Percentiles rank a stretch among this genome's conserved stretches.
phyloP scores from a whole-genome alignment of 2,888 invertebrate genomes.

The Heterodera filipjevi region DNA sequence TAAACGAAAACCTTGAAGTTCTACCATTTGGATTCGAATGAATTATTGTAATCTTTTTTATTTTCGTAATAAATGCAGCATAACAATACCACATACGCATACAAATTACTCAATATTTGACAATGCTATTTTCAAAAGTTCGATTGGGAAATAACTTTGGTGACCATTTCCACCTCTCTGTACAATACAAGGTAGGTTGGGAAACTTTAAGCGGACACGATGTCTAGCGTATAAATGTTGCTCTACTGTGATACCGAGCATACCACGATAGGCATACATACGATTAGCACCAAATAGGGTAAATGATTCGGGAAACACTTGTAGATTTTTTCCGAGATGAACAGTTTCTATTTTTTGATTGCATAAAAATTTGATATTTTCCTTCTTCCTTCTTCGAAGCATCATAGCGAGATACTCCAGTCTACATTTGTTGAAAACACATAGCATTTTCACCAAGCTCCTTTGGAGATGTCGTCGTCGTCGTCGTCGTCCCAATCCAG shows the following conservation, averaged over 20 bases:
- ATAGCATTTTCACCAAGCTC: neutral
- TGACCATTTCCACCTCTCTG: neutral
- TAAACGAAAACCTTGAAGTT: neutral
- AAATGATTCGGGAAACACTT: too few relatives aligned
- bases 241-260: too few relatives aligned
- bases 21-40: constrained; percentile 4
- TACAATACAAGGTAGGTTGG: neutral
- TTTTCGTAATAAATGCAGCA: too few relatives aligned
- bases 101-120: neutral
- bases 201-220: neutral
- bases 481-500: constrained; percentile 3
- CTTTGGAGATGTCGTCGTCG: neutral
- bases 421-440: neutral
- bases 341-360: neutral
- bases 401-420: neutral
- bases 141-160: neutral
- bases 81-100: too few relatives aligned
- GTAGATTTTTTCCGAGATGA: neutral
- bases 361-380: neutral
- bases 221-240: too few relatives aligned
- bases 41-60: neutral
- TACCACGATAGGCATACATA: too few relatives aligned
- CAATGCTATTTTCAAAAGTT: neutral
- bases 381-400: neutral
- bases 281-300: too few relatives aligned